phyloP scores from a whole-genome alignment of 2,797 vertebrate genomes.

The Argya squamiceps region DNA sequence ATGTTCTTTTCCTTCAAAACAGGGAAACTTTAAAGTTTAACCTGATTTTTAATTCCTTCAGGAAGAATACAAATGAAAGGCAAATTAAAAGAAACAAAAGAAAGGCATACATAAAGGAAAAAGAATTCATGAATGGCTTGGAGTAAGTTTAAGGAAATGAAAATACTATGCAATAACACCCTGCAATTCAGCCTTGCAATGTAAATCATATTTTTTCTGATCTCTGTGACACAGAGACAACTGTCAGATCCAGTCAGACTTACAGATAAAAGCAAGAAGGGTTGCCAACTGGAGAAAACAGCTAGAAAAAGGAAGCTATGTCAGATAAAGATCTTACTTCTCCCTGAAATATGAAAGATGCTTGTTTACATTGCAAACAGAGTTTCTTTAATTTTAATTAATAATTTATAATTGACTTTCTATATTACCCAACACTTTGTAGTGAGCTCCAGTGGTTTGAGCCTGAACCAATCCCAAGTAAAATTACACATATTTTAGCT shows the following conservation, averaged over 20 bases:
- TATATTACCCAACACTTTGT: rapidly evolving
- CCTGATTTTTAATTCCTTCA: not conserved
- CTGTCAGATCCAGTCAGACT: not conserved
- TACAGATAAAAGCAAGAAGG: not conserved
- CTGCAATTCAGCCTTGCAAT: not conserved
- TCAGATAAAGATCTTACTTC: not conserved
- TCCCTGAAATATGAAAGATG: not conserved
- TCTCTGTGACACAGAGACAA: not conserved
- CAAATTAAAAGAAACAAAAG: not conserved
- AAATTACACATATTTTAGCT: not conserved
- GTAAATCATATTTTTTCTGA: not conserved
- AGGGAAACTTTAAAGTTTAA: not conserved
- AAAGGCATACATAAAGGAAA: not conserved
- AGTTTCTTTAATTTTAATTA: not conserved
- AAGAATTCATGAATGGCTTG: not conserved
- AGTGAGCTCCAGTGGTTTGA: not conserved
- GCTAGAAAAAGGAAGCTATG: not conserved
- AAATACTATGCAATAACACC: not conserved
- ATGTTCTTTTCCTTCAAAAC: not conserved
- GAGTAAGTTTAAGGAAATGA: not conserved
- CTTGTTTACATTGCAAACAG: not conserved
- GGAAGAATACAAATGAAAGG: not conserved
- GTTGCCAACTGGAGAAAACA: not conserved
- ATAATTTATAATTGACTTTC: not conserved
- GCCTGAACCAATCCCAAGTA: not conserved